A percentile compares a stretch with the other conserved stretches of the same genome.
Evolutionary conservation across 2,888 invertebrate genomes (phyloP).

Genomic region (Nomada ferruginata): DNA sequence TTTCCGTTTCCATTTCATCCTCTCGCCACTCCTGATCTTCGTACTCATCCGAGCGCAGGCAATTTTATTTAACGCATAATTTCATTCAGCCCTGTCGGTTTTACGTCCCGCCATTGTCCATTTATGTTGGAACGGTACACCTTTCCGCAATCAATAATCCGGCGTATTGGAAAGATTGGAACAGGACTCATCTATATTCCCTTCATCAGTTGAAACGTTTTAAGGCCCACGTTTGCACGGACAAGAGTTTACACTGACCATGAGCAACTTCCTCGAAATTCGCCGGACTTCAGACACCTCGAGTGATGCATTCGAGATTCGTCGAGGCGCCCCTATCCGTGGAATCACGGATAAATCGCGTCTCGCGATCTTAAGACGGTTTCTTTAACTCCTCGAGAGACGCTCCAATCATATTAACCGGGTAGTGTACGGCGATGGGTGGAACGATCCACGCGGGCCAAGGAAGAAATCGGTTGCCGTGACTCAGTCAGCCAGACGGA

Average conservation of each 20-base stretch:
- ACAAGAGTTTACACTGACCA: constrained; percentile 7
- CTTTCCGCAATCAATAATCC: too few relatives aligned
- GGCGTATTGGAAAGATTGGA: too few relatives aligned
- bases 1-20: not conserved
- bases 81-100: constrained; percentile 48
- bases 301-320: constrained; percentile 28
- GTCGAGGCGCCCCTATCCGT: constrained; percentile 10
- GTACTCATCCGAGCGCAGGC: constrained; percentile 9
- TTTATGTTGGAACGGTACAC: not conserved
- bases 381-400: constrained; percentile 51
- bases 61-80: constrained; percentile 64
- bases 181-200: constrained; percentile 37
- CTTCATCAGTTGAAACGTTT: not conserved
- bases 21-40: constrained; percentile 12
- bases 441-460: not conserved
- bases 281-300: constrained; percentile 34
- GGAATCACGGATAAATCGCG: constrained; percentile 49
- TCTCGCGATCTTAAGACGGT: constrained; percentile 57
- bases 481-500: constrained; percentile 17
- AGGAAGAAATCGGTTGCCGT: constrained; percentile 19
- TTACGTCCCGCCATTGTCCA: not conserved
- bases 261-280: constrained; percentile 30
- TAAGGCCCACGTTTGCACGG: not conserved
- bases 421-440: not conserved
- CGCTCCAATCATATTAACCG: constrained; percentile 69